Evolutionary conservation across 2,888 invertebrate genomes (phyloP).

Genomic region (Caenorhabditis sinica): DNA sequence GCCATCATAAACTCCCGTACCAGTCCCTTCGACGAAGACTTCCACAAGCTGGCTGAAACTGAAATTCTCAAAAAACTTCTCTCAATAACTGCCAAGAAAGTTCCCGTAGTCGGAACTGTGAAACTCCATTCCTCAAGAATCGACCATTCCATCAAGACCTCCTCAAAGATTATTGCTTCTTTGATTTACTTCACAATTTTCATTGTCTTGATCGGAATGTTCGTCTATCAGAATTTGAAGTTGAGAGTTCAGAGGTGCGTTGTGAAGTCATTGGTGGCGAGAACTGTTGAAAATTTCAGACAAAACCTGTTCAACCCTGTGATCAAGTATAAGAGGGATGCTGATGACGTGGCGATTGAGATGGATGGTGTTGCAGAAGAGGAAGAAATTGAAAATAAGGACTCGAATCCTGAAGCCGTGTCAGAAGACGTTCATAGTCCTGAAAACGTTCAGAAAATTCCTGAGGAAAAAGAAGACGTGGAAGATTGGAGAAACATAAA

Average conservation of each 20-base stretch:
- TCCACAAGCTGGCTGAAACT: not conserved
- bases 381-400: not conserved
- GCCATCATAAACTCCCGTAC: not conserved
- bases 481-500: conserved; percentile 39
- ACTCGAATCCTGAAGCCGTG: no score
- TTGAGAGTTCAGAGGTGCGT: conserved; percentile 25
- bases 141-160: conserved; percentile 17
- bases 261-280: not conserved
- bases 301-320: conserved; percentile 17
- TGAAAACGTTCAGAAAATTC: not conserved
- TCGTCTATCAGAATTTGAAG: conserved; percentile 23
- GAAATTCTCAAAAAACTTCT: conserved; percentile 19
- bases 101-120: conserved; percentile 3
- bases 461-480: conserved; percentile 14
- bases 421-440: not conserved
- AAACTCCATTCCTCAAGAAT: conserved; percentile 22
- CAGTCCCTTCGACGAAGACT: conserved; percentile 21
- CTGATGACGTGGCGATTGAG: conserved; percentile 50
- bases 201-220: conserved; percentile 11
- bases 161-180: conserved; percentile 33
- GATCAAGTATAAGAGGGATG: conserved; percentile 18
- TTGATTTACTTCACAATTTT: conserved; percentile 38
- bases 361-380: conserved; percentile 16
- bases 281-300: conserved; percentile 24
- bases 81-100: not conserved